These are phyloP conservation scores for Epinephelus awoara DNA, from an alignment of 2,797 vertebrate genomes.

Conservation along the genomic window DNA sequence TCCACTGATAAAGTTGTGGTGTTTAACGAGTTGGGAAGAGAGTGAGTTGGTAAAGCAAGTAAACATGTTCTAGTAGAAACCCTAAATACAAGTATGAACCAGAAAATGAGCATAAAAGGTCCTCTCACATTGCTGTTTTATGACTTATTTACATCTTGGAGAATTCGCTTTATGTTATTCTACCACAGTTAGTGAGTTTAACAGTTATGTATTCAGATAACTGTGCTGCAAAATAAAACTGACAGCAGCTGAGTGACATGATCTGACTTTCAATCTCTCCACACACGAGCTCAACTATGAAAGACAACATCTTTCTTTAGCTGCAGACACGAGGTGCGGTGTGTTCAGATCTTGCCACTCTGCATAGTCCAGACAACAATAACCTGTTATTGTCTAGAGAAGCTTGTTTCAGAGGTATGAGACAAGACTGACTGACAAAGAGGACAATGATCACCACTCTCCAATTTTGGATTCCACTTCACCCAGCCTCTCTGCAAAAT, in stretches of 20 bases:
- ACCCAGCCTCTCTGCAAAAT: neutral
- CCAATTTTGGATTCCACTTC: neutral
- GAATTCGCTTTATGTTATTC: too few relatives aligned
- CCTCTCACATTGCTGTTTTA: too few relatives aligned
- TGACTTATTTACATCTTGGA: too few relatives aligned
- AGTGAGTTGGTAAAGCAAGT: too few relatives aligned
- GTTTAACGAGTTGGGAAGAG: too few relatives aligned
- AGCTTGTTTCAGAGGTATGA: conserved; percentile 2
- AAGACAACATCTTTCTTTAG: neutral
- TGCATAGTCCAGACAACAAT: neutral
- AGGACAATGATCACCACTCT: neutral
- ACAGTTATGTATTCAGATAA: neutral
- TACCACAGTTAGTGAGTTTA: neutral
- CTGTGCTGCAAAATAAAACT: neutral
- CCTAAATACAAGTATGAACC: too few relatives aligned
- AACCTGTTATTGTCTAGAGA: neutral
- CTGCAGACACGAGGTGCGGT: neutral
- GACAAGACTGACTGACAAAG: neutral
- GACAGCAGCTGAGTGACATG: neutral
- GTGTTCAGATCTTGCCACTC: neutral
- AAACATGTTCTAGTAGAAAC: too few relatives aligned
- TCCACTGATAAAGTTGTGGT: too few relatives aligned
- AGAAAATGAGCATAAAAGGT: too few relatives aligned
- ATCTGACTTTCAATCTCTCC: neutral
- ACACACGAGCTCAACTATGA: neutral